These are phyloP conservation scores for Hafferia zeledoni DNA, from an alignment of 2,797 vertebrate species.

Conservation along the genomic window DNA sequence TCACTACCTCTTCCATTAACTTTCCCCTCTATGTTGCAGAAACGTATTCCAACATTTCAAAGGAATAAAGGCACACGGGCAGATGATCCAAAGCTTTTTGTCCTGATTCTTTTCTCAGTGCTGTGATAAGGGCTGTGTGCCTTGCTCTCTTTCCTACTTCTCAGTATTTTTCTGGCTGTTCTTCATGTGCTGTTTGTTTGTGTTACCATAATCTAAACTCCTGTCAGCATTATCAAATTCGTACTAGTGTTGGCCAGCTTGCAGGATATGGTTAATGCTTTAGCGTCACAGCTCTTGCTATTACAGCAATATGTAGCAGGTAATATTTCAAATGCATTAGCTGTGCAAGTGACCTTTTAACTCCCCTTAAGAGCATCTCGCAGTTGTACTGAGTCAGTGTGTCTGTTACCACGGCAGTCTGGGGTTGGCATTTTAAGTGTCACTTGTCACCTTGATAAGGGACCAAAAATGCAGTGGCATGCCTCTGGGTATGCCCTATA, in stretches of 20 bases:
- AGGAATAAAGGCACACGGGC: neutral
- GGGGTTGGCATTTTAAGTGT: constrained; percentile 26
- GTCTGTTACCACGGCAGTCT: neutral
- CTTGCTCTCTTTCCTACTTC: neutral
- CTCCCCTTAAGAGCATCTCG: neutral
- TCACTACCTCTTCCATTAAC: constrained; percentile 12
- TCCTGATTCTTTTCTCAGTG: neutral
- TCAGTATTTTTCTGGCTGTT: neutral
- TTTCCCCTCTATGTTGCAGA: neutral
- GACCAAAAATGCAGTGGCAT: neutral
- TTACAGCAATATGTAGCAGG: neutral
- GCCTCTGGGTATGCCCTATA: neutral
- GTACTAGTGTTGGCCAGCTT: neutral
- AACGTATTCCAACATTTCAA: neutral
- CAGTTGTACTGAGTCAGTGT: neutral
- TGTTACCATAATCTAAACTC: neutral
- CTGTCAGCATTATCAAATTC: neutral
- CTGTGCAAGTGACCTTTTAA: constrained; percentile 39
- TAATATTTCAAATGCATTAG: constrained; percentile 3
- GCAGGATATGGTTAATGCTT: neutral
- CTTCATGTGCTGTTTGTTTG: neutral
- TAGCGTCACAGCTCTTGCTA: neutral
- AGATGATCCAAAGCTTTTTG: neutral
- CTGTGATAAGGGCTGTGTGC: neutral
- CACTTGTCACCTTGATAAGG: neutral